Evolutionary conservation across 2,113 vertebrate species (phyloP).

Genomic region (Gorilla gorilla): DNA sequence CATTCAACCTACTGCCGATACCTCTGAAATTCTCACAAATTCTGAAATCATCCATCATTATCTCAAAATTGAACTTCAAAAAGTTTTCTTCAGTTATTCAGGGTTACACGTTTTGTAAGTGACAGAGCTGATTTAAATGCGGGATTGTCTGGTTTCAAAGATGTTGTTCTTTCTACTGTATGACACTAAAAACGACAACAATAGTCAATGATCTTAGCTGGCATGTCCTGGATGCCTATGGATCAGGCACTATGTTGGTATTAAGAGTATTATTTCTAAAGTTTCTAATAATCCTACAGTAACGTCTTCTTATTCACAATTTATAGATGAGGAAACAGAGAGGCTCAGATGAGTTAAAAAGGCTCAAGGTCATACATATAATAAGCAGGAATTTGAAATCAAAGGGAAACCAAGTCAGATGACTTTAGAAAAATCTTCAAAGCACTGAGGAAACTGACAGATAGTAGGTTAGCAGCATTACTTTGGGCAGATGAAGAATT

Average conservation of each 20-base stretch:
- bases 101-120: neutral
- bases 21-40: neutral
- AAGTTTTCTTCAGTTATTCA: neutral
- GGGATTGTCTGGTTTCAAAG: slow-evolving; percentile 14
- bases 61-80: slow-evolving; percentile 7
- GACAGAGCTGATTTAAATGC: neutral
- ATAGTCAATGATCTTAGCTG: neutral
- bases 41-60: neutral
- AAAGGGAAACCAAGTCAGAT: neutral
- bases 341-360: neutral
- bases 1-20: neutral
- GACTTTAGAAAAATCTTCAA: neutral
- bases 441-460: neutral
- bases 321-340: neutral
- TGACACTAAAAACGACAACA: neutral
- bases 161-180: neutral
- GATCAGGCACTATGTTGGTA: neutral
- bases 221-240: neutral
- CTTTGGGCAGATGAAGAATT: neutral
- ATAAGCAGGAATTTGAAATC: neutral
- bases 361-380: neutral
- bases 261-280: neutral
- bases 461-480: neutral
- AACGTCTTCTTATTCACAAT: neutral
- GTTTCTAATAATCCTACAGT: neutral